phyloP scores from a whole-genome alignment of 2,888 invertebrate genomes.

The Asteroscopus sphinx region DNA sequence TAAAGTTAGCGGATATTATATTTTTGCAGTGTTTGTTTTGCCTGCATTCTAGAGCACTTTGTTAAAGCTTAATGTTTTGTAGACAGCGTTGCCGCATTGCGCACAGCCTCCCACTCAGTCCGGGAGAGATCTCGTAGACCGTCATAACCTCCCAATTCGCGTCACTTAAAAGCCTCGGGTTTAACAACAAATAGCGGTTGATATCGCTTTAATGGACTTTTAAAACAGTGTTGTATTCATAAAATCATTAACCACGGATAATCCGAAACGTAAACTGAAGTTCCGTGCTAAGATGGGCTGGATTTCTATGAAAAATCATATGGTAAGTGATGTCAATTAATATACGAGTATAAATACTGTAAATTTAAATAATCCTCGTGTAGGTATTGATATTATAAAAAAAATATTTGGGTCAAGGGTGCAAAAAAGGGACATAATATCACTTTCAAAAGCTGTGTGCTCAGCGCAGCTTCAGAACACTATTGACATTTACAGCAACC shows the following conservation, averaged over 20 bases:
- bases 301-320: constrained; percentile 89
- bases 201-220: constrained; percentile 58
- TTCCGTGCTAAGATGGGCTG: constrained; percentile 85
- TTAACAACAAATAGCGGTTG: constrained; percentile 51
- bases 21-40: constrained; percentile 36
- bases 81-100: constrained; percentile 85
- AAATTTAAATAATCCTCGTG: not conserved
- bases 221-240: constrained; percentile 41
- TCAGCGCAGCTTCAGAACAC: constrained; percentile 32
- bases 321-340: constrained; percentile 72
- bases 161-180: constrained; percentile 54
- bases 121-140: constrained; percentile 81
- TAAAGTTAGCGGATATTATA: not conserved
- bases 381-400: constrained; percentile 2
- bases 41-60: constrained; percentile 39
- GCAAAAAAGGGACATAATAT: not conserved
- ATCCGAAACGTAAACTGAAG: constrained; percentile 74
- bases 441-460: constrained; percentile 29
- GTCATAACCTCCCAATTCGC: constrained; percentile 80
- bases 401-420: constrained; percentile 7
- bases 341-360: not conserved
- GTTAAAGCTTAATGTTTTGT: constrained; percentile 69
- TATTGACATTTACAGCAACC: constrained; percentile 26
- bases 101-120: constrained; percentile 88
- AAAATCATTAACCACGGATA: constrained; percentile 71